These are phyloP conservation scores for Nomada hirtipes DNA, from an alignment of 2,888 invertebrate species.

Conservation along the genomic window DNA sequence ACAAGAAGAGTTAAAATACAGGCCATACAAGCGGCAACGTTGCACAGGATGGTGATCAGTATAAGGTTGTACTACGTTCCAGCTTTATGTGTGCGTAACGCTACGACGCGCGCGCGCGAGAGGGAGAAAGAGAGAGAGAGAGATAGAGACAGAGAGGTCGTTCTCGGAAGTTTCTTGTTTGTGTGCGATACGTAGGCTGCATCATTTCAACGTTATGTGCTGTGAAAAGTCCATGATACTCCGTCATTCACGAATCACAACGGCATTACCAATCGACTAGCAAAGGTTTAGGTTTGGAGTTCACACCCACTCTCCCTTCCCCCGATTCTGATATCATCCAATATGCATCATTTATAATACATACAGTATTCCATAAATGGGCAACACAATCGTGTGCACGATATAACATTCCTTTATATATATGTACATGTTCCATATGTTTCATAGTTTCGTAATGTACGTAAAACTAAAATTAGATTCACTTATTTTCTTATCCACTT, in stretches of 20 bases:
- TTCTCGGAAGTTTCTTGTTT: constrained; percentile 58
- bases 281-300: constrained; percentile 17
- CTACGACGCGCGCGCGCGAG: constrained; percentile 6
- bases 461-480: background rate
- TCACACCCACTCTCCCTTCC: background rate
- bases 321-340: background rate
- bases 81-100: constrained; percentile 23
- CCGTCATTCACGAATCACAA: constrained; percentile 65
- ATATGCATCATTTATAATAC: background rate
- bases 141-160: constrained; percentile 29
- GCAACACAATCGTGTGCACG: background rate
- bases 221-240: constrained; percentile 56
- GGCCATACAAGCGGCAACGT: constrained; percentile 65
- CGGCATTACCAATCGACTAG: constrained; percentile 40
- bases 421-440: constrained; percentile 38
- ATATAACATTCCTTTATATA: background rate
- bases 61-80: constrained; percentile 31
- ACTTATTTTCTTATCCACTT: background rate
- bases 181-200: constrained; percentile 51
- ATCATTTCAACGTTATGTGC: constrained; percentile 51
- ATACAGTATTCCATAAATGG: constrained; percentile 32
- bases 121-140: constrained; percentile 22
- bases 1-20: constrained; percentile 68
- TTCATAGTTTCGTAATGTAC: background rate
- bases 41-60: constrained; percentile 57